Conservation (phyloP, 2,888 invertebrate species). For the Polyommatus icarus region DNA sequence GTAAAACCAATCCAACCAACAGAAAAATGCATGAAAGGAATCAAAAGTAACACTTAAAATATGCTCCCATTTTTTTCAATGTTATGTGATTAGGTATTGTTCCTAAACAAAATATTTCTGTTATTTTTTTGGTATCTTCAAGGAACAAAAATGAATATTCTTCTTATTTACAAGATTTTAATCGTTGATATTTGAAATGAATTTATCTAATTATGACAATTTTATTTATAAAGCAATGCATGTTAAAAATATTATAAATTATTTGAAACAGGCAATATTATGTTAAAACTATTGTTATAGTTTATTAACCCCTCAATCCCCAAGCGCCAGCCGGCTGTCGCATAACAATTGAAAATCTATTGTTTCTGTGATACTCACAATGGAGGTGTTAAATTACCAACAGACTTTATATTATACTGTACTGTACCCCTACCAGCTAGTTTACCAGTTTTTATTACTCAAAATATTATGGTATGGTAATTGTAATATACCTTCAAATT, state of each 20-base stretch:
- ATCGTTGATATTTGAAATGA: not conserved
- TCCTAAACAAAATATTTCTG: slow-evolving; percentile 6
- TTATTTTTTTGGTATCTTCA: slow-evolving; percentile 30
- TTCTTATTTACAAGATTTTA: slow-evolving; percentile 24
- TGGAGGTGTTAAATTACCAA: no score
- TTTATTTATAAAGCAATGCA: not conserved
- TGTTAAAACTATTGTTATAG: not conserved
- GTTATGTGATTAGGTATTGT: not conserved
- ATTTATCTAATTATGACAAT: not conserved
- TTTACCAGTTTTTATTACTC: no score
- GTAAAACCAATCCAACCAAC: not conserved
- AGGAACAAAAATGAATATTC: slow-evolving; percentile 30
- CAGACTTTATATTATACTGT: no score
- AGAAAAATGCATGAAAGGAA: not conserved
- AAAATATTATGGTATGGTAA: no score
- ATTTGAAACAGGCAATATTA: not conserved
- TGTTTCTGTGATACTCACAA: no score
- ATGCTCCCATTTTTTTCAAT: not conserved
- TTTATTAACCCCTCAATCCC: no score
- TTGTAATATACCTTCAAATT: not conserved
- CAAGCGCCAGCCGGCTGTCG: no score
- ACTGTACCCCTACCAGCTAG: no score
- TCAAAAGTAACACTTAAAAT: not conserved
- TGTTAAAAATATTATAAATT: not conserved
- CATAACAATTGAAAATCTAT: no score